These are phyloP conservation scores for Cerceris rybyensis DNA, from an alignment of 2,888 invertebrate genomes.

Conservation along the genomic window DNA sequence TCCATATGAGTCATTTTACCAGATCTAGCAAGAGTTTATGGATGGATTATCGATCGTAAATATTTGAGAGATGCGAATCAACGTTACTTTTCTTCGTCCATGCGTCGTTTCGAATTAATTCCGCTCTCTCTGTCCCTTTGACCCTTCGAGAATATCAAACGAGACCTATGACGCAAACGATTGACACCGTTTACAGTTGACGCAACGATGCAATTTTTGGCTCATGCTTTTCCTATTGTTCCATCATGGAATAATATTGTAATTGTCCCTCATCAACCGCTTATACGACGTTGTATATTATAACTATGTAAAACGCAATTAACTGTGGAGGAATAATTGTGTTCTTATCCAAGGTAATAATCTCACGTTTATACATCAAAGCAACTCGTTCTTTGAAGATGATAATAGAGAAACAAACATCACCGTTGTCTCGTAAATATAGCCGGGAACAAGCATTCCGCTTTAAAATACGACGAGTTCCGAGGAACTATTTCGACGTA, in stretches of 20 bases:
- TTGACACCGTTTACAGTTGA: conserved; percentile 3
- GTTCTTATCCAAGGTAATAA: no score
- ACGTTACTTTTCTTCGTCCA: neutral
- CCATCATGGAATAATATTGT: neutral
- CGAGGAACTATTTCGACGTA: no score
- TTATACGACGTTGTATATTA: neutral
- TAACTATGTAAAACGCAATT: neutral
- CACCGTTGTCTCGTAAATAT: no score
- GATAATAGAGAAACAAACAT: no score
- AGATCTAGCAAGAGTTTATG: neutral
- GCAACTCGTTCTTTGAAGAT: no score
- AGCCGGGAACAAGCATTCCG: no score
- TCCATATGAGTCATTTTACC: no score
- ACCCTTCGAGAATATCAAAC: neutral
- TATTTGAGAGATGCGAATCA: no score
- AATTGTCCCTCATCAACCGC: neutral
- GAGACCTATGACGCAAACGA: conserved; percentile 2
- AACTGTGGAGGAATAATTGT: no score
- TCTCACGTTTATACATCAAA: no score
- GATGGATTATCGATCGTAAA: neutral
- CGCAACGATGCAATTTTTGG: neutral
- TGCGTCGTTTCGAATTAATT: neutral
- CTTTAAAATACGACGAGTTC: no score
- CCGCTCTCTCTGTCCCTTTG: neutral
- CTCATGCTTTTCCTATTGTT: neutral